Percentiles rank a stretch among this genome's conserved stretches.
Conservation (phyloP, 2,113 vertebrate species). For the Daubentonia madagascariensis region DNA sequence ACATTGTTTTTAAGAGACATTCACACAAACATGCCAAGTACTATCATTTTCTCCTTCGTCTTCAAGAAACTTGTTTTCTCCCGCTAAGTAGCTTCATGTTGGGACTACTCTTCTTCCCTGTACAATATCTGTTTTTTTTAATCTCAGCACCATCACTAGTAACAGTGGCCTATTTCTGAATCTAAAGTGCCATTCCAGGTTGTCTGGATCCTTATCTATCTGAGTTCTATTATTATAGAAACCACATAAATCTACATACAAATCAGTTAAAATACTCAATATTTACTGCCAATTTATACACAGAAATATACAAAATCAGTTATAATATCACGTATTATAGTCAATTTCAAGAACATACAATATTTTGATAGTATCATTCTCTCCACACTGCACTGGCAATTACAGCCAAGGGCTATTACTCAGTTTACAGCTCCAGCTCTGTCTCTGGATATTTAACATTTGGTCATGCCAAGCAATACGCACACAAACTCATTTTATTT, state of each 20-base stretch:
- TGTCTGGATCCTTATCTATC: background rate
- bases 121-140: background rate
- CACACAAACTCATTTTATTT: background rate
- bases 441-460: background rate
- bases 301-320: background rate
- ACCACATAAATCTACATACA: background rate
- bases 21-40: background rate
- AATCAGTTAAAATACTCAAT: background rate
- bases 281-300: background rate
- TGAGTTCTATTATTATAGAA: background rate
- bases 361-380: background rate
- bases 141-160: accelerated
- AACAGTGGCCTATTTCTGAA: background rate
- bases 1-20: background rate
- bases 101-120: background rate
- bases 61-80: background rate
- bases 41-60: background rate
- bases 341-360: background rate
- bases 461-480: background rate
- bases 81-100: background rate
- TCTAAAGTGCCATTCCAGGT: background rate
- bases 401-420: background rate
- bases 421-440: background rate
- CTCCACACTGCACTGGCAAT: background rate
- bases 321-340: background rate